Base-by-base conservation (phyloP, 2,888 invertebrate species). In the Hypomecis punctinalis region DNA sequence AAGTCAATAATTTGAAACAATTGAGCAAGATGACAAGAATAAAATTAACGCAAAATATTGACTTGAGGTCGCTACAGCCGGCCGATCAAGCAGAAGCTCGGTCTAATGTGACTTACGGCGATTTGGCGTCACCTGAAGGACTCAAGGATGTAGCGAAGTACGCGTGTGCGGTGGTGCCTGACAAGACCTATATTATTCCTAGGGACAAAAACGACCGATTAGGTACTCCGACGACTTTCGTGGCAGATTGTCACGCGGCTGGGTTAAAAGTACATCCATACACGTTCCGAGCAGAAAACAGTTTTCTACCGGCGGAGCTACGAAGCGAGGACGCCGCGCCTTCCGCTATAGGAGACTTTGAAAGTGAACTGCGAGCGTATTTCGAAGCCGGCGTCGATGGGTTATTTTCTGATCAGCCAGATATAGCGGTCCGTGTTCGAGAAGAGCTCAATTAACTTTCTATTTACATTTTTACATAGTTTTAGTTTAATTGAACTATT, bases 231-330 rank as follows among this genome's bases (percentile, higher is more conserved):
- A 92, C 91, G 5, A 82, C 59, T 60, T 91, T 91, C 58, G 88
- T 92, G 0, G 63, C 67, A 5, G 83, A 91, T 49, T 90, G 91
- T 7, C 92, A 92, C 64, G 75, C 78, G 4, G 86, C 71, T 13
- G 86, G 88, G 0, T 73, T 92, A 39, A 84, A 85, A 71, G 90
- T 92, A 0, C 90, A 90, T 68, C 91, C 90, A 0, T 91, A 89
- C 68, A 91, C 91, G 0, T 91, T 91, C 70, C 86, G 91, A 1
- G 85, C 91, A 7, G 92, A 92, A 69, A 91, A 91, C 67, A 52
- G 69, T 5, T 92, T 82, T 67, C 75, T 92, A 13, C 90, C 92
- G 23, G 70, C 65, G 11, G 86, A 91, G 61, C 90, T 79, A 62
- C 81, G 81, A 49, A 88, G 72, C 65, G 70, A 68, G 6, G 76